These are phyloP conservation scores for Centropristis striata DNA, from an alignment of 2,113 vertebrate genomes.

Conservation along the genomic window DNA sequence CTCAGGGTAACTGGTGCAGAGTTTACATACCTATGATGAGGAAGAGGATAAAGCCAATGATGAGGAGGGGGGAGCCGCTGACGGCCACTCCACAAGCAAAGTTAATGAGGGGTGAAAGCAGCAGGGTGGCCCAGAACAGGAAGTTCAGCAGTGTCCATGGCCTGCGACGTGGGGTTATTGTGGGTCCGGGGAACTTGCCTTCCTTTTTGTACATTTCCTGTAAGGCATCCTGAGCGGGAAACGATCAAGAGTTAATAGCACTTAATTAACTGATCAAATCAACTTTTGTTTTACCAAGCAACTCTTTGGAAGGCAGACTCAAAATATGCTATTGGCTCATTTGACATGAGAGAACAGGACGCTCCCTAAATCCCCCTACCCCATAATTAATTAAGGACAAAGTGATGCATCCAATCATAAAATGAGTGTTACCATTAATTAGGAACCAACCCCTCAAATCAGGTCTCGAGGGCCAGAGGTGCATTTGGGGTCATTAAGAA, in stretches of 20 bases:
- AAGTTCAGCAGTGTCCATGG: constrained; percentile 97
- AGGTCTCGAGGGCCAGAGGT: neutral
- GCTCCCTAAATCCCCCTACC: no score
- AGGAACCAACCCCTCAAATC: neutral
- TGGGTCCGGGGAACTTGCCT: constrained; percentile 91
- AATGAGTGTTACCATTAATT: neutral
- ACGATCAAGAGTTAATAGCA: neutral
- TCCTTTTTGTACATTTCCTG: constrained; percentile 94
- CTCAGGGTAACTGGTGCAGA: neutral
- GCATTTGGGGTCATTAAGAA: neutral
- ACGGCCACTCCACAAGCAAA: constrained; percentile 93
- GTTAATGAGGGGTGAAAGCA: constrained; percentile 96
- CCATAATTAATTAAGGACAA: neutral
- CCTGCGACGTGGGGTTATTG: constrained; percentile 88
- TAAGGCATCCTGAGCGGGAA: constrained; percentile 90
- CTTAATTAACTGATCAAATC: neutral
- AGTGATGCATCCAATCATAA: neutral
- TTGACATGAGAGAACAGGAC: neutral
- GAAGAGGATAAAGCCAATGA: constrained; percentile 94
- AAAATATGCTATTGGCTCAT: neutral
- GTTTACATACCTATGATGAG: constrained; percentile 91
- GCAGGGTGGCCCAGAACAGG: constrained; percentile 94
- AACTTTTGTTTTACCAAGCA: no score
- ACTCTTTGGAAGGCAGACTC: no score
- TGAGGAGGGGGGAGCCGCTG: constrained; percentile 96